Base-by-base conservation (phyloP, 2,888 invertebrate genomes). In the Trichopria drosophilae region DNA sequence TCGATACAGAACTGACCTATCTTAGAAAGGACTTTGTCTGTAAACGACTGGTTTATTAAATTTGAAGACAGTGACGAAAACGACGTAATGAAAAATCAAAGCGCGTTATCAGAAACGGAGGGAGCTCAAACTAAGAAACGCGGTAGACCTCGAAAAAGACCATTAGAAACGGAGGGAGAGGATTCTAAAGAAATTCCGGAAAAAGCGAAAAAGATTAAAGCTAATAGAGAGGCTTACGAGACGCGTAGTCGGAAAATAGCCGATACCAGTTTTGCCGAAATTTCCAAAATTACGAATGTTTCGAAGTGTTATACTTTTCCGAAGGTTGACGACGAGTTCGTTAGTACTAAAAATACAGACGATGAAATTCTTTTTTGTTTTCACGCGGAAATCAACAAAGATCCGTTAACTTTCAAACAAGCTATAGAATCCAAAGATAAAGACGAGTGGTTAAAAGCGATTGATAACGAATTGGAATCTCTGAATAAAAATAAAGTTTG, bases 401-500 rank as follows among this genome's bases (percentile, higher is more conserved):
- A 56, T 36, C 50, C 53, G 5, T 13, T 35, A 20, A 34, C 19
- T 1, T 53, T 37, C 20, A 32, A 51, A 39, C 55, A 53, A 35
- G 53, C 48, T 4, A 50, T 52, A 45, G 10, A 50, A 23, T 36
- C 40, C 15, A 18, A 34, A 20, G 46, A 58, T 37, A 56, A 48
- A 51, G n/a, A 51, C 40, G 23, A 58, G 3, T 53, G 53, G 56
- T 5, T 10, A 20, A 12, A 22, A 13, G 55, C 55, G 3, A 41
- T 55, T 3, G n/a, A 48, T 3, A 12, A 43, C 3, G 50, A 57
- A 28, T 35, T 55, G 6, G 22, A 42, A 6, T 51, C 54, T 6
- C 43, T 52, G 41, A 29, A 15, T 2, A 23, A 48, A 40, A 55
- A 58, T 29, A 12, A 58, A 39, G 56, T 51, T 5, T 46, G 46